Base-by-base conservation (phyloP, 2,888 invertebrate species). In the Leptothorax acervorum region DNA sequence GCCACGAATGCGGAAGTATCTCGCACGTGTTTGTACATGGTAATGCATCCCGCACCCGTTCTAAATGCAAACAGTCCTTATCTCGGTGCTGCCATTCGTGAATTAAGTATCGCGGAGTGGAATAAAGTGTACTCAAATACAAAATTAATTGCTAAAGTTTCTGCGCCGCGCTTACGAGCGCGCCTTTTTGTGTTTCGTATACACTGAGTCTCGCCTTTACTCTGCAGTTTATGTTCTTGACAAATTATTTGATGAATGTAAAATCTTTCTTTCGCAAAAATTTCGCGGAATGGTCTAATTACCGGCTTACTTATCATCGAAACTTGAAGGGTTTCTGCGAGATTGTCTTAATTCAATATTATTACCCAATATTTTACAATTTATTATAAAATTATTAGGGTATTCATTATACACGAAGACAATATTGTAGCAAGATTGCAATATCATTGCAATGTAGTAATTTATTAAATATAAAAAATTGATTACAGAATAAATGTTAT, bases 81-180 rank as follows among this genome's bases (percentile, higher is more conserved):
- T 81, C 74, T 73, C 60, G 45, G 60, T 23, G 79, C 60, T 73
- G 79, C 74, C 57, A 81, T 71, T 79, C 60, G 73, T 79, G 73
- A 79, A 79, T 73, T 60, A 81, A 81, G 74, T 73, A 81, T 81
- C 60, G 65, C 39, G 39, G 23, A 28, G 65, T 18, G 39, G 39
- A 81, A 73, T 73, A 60, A 60, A 81, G 74, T 60, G 79, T 48
- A 60, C 79, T 79, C 71, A 48, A 73, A 73, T 79, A 60, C 73
- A 73, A 81, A 81, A 81, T 81, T 81, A 81, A 81, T 81, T 81
- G 74, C 79, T 81, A 81, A 81, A 81, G 57, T 81, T 79, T 60
- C 79, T 35, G 28, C 35, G 57, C 35, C 23, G 70, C 35, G 48
- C 28, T 81, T 60, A 73, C 79, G 12, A 60, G 12, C 79, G 55